phyloP scores from a whole-genome alignment of 2,113 vertebrate species.

The Spilogale gracilis region DNA sequence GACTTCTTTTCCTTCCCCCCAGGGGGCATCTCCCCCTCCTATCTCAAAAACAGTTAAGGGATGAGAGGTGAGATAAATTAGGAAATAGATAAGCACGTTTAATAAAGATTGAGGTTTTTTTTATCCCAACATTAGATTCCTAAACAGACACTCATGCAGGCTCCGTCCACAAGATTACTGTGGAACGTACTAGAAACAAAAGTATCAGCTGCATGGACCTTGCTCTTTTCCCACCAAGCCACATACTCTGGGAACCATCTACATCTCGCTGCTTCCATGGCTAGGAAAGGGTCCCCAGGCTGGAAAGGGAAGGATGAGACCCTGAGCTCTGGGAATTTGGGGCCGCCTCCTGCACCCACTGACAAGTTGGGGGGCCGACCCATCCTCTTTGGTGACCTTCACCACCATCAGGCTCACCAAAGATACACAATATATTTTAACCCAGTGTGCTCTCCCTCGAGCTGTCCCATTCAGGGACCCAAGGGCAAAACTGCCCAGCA shows the following conservation, averaged over 20 bases:
- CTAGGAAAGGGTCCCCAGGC: neutral
- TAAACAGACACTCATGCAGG: neutral
- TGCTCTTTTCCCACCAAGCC: neutral
- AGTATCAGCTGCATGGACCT: neutral
- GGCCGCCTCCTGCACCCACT: accelerated
- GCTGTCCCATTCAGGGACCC: neutral
- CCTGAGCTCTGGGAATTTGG: neutral
- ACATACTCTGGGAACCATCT: accelerated
- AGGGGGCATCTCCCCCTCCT: neutral
- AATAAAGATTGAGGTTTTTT: neutral
- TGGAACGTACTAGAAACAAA: neutral
- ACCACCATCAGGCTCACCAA: neutral
- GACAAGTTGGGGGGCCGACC: neutral
- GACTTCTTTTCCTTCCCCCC: neutral
- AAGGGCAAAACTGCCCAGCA: neutral
- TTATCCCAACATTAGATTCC: neutral
- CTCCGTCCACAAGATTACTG: neutral
- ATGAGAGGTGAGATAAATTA: neutral
- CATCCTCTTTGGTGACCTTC: neutral
- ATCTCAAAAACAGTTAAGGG: neutral
- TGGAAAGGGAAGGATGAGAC: neutral
- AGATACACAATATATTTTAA: neutral
- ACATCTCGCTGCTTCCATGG: neutral
- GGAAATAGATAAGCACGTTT: neutral
- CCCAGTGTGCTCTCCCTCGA: neutral